Base-by-base conservation (phyloP, 1,140 invertebrate genomes). In the Listronotus bonariensis region DNA sequence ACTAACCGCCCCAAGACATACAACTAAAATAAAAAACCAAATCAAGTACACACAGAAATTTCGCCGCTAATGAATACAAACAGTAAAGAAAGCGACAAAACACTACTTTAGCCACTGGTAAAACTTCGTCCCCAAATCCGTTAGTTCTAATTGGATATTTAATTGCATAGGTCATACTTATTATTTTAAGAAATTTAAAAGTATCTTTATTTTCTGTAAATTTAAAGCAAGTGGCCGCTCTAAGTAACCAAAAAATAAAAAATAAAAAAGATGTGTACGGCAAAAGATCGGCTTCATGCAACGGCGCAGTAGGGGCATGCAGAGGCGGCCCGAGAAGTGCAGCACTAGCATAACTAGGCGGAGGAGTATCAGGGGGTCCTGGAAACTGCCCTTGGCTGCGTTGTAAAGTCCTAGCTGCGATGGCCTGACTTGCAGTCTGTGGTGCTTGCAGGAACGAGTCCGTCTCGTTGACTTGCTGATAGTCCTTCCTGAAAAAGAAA, bases 391-490 rank as follows among this genome's bases (percentile, higher is more conserved):
- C 77, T 79, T 79, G 77, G 76, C 77, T 79, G 42, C 77, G 74
- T 72, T 79, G 77, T 46, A 86, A 80, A 72, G 85, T 86, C 74
- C 85, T 76, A 40, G 85, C 85, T 68, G 83, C 85, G 71, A 86
- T 86, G 41, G 85, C 85, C 74, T 86, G 85, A 54, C 83, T 85
- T 32, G 85, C 85, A 59, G 84, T 83, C 41, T 72, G 68, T 15
- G 76, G 69, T 31, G 86, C 84, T 26, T 26, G 20, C 26, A 88
- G 85, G 68, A 89, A 80, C 40, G 88, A 88, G 78, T 90, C 88
- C 71, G 87, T 86, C 71, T 90, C 89, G 72, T 90, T 88, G 59
- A 88, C 87, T 78, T 88, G 85, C 64, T 86, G 83, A 76, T 88
- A 88, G 77, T 89, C 87, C 74, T 85, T 85, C 81, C 88, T 89